A percentile compares a stretch with the other conserved stretches of the same genome.
phyloP scores from a whole-genome alignment of 2,888 invertebrate genomes.

The Neelides folsomi region DNA sequence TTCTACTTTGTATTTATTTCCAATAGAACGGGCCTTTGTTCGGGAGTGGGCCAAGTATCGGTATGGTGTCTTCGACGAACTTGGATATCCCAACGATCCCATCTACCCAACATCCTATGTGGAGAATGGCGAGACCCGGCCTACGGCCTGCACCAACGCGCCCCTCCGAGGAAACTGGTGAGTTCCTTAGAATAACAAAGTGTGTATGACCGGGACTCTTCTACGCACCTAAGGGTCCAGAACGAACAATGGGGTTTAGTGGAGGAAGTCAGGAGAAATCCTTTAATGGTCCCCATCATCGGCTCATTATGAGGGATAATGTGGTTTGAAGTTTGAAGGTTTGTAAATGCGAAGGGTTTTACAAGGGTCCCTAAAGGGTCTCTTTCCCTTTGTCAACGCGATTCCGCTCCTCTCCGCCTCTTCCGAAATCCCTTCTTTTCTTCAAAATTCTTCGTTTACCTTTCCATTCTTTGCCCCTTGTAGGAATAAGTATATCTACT shows the following conservation, averaged over 20 bases:
- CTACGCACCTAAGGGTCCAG: too few relatives aligned
- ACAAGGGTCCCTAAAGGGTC: too few relatives aligned
- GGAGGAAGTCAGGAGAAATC: too few relatives aligned
- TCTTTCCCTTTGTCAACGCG: too few relatives aligned
- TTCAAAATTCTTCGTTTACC: too few relatives aligned
- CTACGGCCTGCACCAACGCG: slow-evolving; percentile 29
- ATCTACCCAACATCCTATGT: slow-evolving; percentile 47
- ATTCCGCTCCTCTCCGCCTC: too few relatives aligned
- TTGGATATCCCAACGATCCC: slow-evolving; percentile 46
- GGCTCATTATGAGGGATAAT: slow-evolving; percentile 23
- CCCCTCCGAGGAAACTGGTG: slow-evolving; percentile 31
- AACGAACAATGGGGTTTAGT: too few relatives aligned
- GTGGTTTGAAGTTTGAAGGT: slow-evolving; percentile 10
- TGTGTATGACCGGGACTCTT: too few relatives aligned
- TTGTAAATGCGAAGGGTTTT: neutral
- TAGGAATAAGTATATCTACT: too few relatives aligned
- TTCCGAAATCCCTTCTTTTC: too few relatives aligned
- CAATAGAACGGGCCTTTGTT: slow-evolving; percentile 41
- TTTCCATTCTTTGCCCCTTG: too few relatives aligned
- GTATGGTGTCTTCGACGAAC: slow-evolving; percentile 55
- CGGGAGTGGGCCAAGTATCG: slow-evolving; percentile 54
- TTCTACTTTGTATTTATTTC: slow-evolving; percentile 6
- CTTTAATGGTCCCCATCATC: slow-evolving; percentile 9
- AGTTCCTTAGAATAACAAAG: slow-evolving; percentile 6
- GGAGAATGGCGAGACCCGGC: slow-evolving; percentile 36